These are phyloP conservation scores for Perca fluviatilis DNA, from an alignment of 2,113 vertebrate genomes.

Conservation along the genomic window DNA sequence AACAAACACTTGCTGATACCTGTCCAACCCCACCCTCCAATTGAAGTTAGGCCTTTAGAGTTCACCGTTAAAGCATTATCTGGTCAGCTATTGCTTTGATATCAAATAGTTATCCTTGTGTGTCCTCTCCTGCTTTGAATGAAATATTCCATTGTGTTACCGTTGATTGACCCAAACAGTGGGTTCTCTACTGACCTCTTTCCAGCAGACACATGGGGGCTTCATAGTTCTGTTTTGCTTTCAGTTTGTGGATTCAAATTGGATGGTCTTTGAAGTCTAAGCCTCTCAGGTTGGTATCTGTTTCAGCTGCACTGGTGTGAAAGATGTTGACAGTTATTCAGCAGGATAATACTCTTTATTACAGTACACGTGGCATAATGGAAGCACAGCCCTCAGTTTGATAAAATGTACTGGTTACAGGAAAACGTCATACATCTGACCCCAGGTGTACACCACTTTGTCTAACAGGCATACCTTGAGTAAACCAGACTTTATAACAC, in stretches of 20 bases:
- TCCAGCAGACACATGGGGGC: neutral
- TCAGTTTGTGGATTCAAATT: neutral
- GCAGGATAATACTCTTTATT: neutral
- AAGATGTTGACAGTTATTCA: neutral
- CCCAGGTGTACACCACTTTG: neutral
- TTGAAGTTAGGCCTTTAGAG: neutral
- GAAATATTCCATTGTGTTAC: neutral
- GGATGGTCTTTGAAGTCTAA: neutral
- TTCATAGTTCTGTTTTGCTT: neutral
- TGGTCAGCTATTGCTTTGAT: neutral
- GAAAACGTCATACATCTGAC: neutral
- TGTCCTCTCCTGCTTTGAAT: neutral
- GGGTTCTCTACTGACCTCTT: neutral
- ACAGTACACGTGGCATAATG: neutral
- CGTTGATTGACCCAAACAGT: neutral
- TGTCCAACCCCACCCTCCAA: neutral
- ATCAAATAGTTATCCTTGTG: neutral
- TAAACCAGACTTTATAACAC: neutral
- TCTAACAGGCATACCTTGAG: neutral
- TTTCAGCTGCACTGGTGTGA: neutral
- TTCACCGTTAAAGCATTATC: neutral
- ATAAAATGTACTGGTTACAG: neutral
- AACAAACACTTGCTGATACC: slow-evolving; percentile 7
- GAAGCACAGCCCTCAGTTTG: neutral
- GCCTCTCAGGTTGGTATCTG: neutral